phyloP scores from a whole-genome alignment of 2,797 vertebrate genomes.

The Danio choprae region DNA sequence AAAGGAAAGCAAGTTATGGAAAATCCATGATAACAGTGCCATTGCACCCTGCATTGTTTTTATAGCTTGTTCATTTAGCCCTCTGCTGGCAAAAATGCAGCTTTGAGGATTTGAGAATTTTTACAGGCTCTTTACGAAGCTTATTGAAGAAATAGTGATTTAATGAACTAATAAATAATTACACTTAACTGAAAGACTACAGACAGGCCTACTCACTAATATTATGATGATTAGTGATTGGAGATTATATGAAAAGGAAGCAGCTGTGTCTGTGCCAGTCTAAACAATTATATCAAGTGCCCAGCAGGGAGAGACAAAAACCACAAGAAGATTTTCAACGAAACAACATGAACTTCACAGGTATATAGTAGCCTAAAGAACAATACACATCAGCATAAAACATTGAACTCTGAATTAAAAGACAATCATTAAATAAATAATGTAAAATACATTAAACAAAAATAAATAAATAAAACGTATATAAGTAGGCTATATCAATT shows the following conservation, averaged over 20 bases:
- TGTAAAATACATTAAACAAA: no score
- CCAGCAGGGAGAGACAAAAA: constrained; percentile 45
- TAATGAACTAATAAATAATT: neutral
- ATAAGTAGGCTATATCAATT: no score
- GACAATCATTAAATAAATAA: neutral
- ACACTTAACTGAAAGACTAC: neutral
- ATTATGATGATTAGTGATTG: neutral
- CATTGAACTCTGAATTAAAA: no score
- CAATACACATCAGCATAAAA: no score
- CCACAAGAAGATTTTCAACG: neutral
- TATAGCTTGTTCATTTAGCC: constrained; percentile 1
- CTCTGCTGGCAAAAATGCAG: constrained; percentile 10
- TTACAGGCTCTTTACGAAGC: neutral
- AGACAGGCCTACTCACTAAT: neutral
- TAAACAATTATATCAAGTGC: neutral
- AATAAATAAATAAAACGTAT: no score
- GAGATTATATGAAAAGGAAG: neutral
- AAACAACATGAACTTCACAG: neutral
- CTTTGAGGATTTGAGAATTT: neutral
- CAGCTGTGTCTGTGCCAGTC: neutral
- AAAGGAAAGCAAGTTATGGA: neutral
- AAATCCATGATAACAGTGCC: neutral
- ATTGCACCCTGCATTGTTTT: neutral
- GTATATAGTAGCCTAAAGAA: neutral
- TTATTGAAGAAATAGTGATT: no score